phyloP scores from a whole-genome alignment of 1,140 invertebrate genomes.

The Lasioglossum albipes region DNA sequence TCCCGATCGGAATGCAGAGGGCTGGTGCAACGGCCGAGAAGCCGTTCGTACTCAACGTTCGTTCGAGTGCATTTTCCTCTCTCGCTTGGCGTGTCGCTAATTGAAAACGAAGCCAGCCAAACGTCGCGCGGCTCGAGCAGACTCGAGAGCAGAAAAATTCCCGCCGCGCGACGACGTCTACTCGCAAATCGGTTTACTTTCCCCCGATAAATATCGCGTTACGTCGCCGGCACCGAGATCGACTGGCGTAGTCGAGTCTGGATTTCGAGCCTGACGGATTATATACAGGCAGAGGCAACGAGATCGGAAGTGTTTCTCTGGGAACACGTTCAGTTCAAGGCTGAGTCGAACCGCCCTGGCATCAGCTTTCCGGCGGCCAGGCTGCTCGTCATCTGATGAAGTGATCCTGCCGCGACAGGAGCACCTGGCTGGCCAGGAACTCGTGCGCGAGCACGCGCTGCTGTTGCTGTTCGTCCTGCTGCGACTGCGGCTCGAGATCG shows the following conservation, averaged over 20 bases:
- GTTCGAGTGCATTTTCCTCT: not conserved
- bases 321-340: slow-evolving; percentile 40
- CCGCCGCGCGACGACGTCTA: too few species aligned
- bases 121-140: too few species aligned
- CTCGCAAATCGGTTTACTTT: not conserved
- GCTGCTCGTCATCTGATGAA: slow-evolving; percentile 77
- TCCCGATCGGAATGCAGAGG: not conserved
- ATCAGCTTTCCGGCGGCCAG: slow-evolving; percentile 70
- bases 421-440: slow-evolving; percentile 51
- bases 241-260: too few species aligned
- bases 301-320: slow-evolving; percentile 1
- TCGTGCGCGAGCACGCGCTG: slow-evolving; percentile 25
- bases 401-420: slow-evolving; percentile 68
- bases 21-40: not conserved
- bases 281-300: not conserved
- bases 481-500: slow-evolving; percentile 32
- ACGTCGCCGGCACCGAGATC: not conserved
- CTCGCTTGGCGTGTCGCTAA: not conserved
- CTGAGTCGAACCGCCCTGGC: slow-evolving; percentile 66
- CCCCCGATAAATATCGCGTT: not conserved
- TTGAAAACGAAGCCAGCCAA: not conserved
- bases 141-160: not conserved
- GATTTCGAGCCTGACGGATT: too few species aligned
- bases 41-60: not conserved
- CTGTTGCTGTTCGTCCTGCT: slow-evolving; percentile 25